Base-by-base conservation (phyloP, 2,113 vertebrate species). In the Leptosomus discolor region DNA sequence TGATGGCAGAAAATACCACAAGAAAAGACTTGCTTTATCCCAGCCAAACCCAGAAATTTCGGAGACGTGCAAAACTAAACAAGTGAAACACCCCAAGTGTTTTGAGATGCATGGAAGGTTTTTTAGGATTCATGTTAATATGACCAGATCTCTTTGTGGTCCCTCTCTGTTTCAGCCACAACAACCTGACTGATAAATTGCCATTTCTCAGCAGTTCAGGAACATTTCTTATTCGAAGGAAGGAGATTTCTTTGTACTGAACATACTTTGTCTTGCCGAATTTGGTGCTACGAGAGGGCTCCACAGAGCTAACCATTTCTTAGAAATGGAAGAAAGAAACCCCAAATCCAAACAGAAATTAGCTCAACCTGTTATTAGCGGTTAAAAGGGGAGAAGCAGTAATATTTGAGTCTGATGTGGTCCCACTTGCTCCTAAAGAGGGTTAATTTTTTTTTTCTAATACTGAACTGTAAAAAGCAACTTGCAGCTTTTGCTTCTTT, bases 361-460 rank as follows among this genome's bases (percentile, higher is more conserved):
- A 60, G 78, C 87, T 97, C 88, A 88, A 15, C 56, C 68, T 53
- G 81, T 78, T 82, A 85, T 96, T 95, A 95, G 97, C 2, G 95
- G 93, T 94, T 57, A 57, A 57, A 92, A 90, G 79, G 57, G 96
- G 93, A 97, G 94, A 94, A 95, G 90, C 92, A 94, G 92, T 89
- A 96, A 32, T 53, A 43, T 10, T 37, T 15, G 60, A 91, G 77
- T 20, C 92, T 95, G 92, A 95, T 91, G 96, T 88, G 94, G 60
- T 96, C 78, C 93, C 80, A 20, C 90, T 96, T 58, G 82, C 64
- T 92, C 74, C 94, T 70, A 20, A 83, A 85, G 77, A 95, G 84
- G 89, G 88, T 97, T 96, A 90, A 93, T 7, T 68, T 43, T 69
- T 51, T 50, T 69, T 30, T 51, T 58, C 46, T 60, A 53, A 85